Base-by-base conservation (phyloP, 2,888 invertebrate genomes). In the Dicyrtomina minuta region DNA sequence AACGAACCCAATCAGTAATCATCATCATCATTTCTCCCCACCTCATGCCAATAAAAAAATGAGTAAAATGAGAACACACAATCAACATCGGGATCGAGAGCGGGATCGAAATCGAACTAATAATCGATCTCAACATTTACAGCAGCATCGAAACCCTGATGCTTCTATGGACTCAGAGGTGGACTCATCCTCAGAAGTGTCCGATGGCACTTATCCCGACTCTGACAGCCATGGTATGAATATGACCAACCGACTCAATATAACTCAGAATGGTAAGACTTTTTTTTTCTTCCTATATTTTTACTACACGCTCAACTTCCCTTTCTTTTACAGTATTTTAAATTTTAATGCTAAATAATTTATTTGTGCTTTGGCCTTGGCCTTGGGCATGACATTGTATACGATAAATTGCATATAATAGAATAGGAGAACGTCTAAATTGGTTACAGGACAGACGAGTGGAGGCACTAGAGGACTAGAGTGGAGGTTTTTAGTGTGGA, bases 121-220 rank as follows among this genome's bases (percentile, higher is more conserved):
- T 41, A 43, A 33, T 61, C 62, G 70, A 39, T 64, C 64, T 20
- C 27, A 49, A 13, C 76, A 76, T 70, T 71, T 74, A 69, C 69
- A 71, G 24, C 68, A 67, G 12, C 70, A 70, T 55, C 67, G 77
- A 53, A 74, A 68, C 73, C 33, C 33, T 8, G 77, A 75, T 58
- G 46, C 55, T 61, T 60, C 56, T 6, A 41, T 75, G 59, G 77
- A 77, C 69, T 78, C 78, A 10, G 78, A 77, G 64, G 73, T 76
- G 46, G 78, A 78, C 73, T 78, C 78, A 61, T 78, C 78, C 56
- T 78, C 78, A 39, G 78, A 78, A 62, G 73, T 77, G 33, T 76
- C 75, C 27, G 78, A 78, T 69, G 76, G 75, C 70, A 73, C 74
- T 53, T 78, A 77, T 72, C 75, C 75, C 53, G 78, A 78, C 66